phyloP scores from a whole-genome alignment of 2,888 invertebrate species.

The Podabrus alpinus region DNA sequence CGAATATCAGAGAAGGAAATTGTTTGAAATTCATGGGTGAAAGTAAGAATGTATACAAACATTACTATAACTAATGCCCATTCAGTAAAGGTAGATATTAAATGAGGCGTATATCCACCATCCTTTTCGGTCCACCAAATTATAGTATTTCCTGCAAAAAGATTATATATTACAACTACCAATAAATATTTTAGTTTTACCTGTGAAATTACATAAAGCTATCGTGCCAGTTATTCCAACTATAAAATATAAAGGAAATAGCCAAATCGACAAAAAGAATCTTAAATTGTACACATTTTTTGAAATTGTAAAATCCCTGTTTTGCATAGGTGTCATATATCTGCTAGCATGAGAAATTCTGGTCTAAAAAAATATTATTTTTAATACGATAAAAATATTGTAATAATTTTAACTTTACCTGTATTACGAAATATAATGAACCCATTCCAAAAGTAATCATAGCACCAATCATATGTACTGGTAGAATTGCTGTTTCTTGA shows the following conservation, averaged over 20 bases:
- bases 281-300: background rate
- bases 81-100: background rate
- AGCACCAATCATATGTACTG: conserved; percentile 28
- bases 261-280: background rate
- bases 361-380: background rate
- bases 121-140: background rate
- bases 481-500: conserved; percentile 20
- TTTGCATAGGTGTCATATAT: background rate
- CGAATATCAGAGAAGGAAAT: background rate
- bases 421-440: conserved; percentile 10
- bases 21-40: background rate
- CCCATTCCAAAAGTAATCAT: conserved; percentile 23
- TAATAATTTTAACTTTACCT: conserved; percentile 20
- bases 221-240: background rate
- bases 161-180: background rate
- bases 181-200: background rate
- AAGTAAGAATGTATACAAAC: background rate
- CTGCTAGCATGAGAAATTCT: background rate
- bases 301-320: background rate
- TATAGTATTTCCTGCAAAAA: conserved; percentile 3
- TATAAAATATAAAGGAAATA: background rate
- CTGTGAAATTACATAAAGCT: background rate
- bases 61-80: background rate
- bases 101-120: background rate
- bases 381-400: background rate